Evolutionary conservation across 2,797 vertebrate genomes (phyloP).

Genomic region (Euphonia xanthogaster): DNA sequence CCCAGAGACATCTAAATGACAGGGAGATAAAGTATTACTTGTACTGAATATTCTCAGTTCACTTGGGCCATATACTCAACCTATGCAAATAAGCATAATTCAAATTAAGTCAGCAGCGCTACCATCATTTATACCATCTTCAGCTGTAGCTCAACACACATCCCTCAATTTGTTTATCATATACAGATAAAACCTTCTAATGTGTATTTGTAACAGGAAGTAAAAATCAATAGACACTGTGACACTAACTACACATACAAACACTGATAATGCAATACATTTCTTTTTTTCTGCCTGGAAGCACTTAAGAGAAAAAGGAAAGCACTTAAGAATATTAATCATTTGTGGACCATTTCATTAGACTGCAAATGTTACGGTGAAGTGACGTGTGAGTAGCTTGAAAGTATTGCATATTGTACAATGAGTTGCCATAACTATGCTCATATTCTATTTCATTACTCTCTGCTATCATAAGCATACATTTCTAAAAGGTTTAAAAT

Average conservation of each 20-base stretch:
- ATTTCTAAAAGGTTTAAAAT: constrained; percentile 43
- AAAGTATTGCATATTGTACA: constrained; percentile 37
- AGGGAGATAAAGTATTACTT: neutral
- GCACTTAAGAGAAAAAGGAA: constrained; percentile 59
- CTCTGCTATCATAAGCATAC: constrained; percentile 15
- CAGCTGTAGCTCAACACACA: neutral
- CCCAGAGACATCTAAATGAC: neutral
- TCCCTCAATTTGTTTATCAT: constrained; percentile 31
- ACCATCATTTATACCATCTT: neutral
- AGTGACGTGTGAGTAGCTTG: constrained; percentile 38
- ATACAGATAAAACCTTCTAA: constrained; percentile 7
- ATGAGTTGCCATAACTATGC: constrained; percentile 39
- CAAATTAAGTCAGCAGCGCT: neutral
- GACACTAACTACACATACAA: constrained; percentile 34
- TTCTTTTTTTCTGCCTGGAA: constrained; percentile 44
- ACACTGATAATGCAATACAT: constrained; percentile 34
- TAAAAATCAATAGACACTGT: constrained; percentile 58
- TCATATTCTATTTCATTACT: constrained; percentile 50
- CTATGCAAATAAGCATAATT: constrained; percentile 31
- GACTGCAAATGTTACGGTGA: constrained; percentile 1
- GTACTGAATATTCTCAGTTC: neutral
- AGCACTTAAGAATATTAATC: constrained; percentile 70
- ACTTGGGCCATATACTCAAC: neutral
- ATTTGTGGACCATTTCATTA: constrained; percentile 61
- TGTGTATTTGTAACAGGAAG: constrained; percentile 32